Conservation (phyloP, 2,888 invertebrate species). For the Agrochola lychnidis region DNA sequence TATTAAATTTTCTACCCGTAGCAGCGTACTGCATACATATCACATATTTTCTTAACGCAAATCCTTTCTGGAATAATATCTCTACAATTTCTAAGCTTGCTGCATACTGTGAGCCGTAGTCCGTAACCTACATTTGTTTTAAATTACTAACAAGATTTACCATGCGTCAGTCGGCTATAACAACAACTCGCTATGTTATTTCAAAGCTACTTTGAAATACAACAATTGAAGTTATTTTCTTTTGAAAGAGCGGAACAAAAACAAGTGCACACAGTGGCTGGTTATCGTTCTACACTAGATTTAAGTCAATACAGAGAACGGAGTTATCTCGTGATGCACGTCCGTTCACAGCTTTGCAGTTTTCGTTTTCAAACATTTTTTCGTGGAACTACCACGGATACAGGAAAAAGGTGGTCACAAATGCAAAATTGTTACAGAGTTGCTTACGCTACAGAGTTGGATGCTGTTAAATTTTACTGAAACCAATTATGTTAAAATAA, state of each 20-base stretch:
- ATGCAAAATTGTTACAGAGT: conserved; percentile 22
- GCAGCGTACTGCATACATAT: conserved; percentile 29
- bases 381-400: not conserved
- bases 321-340: conserved; percentile 5
- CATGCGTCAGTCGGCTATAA: conserved; percentile 27
- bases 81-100: conserved; percentile 38
- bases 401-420: conserved; percentile 29
- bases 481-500: not conserved
- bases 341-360: conserved; percentile 7
- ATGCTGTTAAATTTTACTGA: not conserved
- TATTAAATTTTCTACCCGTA: conserved; percentile 12
- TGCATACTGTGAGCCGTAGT: conserved; percentile 31
- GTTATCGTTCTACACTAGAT: conserved; percentile 24
- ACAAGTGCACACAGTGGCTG: not conserved
- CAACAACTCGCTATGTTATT: conserved; percentile 44
- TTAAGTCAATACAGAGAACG: conserved; percentile 9
- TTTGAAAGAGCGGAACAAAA: conserved; percentile 4
- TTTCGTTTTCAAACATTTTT: conserved; percentile 11
- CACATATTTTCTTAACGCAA: conserved; percentile 32
- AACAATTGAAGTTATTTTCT: conserved; percentile 41
- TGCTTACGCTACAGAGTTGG: not conserved
- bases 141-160: conserved; percentile 64
- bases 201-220: conserved; percentile 37
- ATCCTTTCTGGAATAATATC: conserved; percentile 45
- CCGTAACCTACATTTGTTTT: conserved; percentile 57